Percentiles rank a stretch among this genome's conserved stretches.
These are phyloP conservation scores for Aurelia aurita DNA, from an alignment of 30 jellyfish, hydroid and myxozoan species.

Conservation along the genomic window DNA sequence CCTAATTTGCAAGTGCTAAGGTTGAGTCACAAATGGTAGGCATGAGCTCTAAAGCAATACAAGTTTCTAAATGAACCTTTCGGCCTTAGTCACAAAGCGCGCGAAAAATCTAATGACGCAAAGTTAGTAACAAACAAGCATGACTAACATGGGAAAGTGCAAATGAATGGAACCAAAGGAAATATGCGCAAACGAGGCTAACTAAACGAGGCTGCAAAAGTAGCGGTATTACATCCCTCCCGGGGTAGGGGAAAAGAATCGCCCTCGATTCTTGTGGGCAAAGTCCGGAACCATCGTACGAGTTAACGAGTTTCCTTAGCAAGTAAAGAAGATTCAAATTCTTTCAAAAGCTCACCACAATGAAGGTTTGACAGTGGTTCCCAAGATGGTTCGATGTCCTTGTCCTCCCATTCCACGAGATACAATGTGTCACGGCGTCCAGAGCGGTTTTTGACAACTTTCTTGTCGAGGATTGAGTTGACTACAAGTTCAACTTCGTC, in stretches of 20 bases:
- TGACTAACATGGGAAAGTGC: too few relatives aligned
- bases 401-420: slow-evolving; percentile 45
- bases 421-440: slow-evolving; percentile 36
- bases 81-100: too few relatives aligned
- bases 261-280: neutral
- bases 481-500: slow-evolving; percentile 7
- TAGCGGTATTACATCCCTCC: slow-evolving; percentile 7
- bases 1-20: too few relatives aligned
- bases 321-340: too few relatives aligned
- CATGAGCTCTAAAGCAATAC: too few relatives aligned
- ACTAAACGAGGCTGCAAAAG: too few relatives aligned
- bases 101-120: too few relatives aligned
- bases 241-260: neutral
- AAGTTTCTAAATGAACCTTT: too few relatives aligned
- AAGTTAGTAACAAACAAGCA: too few relatives aligned
- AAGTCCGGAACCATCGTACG: neutral
- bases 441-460: neutral
- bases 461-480: slow-evolving; percentile 5
- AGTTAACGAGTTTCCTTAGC: neutral
- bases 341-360: slow-evolving; percentile 2
- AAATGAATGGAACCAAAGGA: too few relatives aligned
- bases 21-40: too few relatives aligned
- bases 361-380: slow-evolving; percentile 5
- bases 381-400: slow-evolving; percentile 31
- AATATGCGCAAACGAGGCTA: too few relatives aligned